Percentiles rank a stretch among this genome's conserved stretches.
phyloP scores from a whole-genome alignment of 2,113 vertebrate genomes.

The Percopsis transmontana region DNA sequence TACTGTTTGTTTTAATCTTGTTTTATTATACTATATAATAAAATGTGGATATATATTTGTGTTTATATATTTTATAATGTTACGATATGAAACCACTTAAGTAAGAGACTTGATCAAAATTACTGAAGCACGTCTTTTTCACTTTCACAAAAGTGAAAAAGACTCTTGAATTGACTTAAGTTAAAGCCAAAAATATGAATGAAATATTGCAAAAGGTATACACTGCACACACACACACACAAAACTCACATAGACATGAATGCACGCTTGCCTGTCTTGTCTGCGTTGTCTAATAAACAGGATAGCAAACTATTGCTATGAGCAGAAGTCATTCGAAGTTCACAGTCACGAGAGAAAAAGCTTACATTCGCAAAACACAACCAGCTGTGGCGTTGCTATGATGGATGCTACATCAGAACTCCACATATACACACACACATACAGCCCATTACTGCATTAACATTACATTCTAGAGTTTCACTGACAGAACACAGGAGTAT shows the following conservation, averaged over 20 bases:
- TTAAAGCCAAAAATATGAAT: background rate
- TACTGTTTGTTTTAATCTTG: too few relatives aligned
- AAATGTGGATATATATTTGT: too few relatives aligned
- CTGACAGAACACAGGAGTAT: constrained; percentile 63
- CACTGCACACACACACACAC: background rate
- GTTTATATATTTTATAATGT: too few relatives aligned
- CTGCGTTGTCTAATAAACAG: constrained; percentile 54
- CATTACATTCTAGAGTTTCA: constrained; percentile 61
- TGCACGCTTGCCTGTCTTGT: constrained; percentile 22
- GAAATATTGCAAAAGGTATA: too few relatives aligned
- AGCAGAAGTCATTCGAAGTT: constrained; percentile 61
- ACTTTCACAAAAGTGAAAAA: too few relatives aligned
- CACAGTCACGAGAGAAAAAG: constrained; percentile 64
- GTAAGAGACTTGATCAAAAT: too few relatives aligned
- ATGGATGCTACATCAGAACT: constrained; percentile 71
- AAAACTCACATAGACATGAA: background rate
- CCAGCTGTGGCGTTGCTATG: constrained; percentile 75
- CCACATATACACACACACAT: constrained; percentile 5
- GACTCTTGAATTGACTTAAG: background rate
- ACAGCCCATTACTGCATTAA: constrained; percentile 59
- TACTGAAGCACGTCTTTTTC: too few relatives aligned
- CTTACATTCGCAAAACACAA: constrained; percentile 74
- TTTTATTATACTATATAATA: too few relatives aligned
- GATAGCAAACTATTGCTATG: constrained; percentile 37
- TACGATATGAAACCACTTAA: too few relatives aligned